A percentile compares a stretch with the other conserved stretches of the same genome.
phyloP scores from a whole-genome alignment of 2,888 invertebrate genomes.

The Drepana falcataria region DNA sequence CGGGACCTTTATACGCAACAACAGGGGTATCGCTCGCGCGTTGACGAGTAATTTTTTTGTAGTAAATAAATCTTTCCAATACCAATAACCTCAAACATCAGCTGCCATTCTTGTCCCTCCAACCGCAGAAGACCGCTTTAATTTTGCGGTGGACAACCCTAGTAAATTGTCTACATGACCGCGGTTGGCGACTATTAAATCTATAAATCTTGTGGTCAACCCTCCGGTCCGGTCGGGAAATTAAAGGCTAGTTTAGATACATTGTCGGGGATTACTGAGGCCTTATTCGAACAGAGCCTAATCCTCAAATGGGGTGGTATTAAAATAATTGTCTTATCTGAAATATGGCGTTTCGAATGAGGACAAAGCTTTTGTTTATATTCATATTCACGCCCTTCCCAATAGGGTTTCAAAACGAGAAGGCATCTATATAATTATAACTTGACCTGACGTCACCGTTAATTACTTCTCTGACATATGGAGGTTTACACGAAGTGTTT shows the following conservation, averaged over 20 bases:
- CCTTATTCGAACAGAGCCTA: neutral
- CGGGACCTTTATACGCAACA: too few species aligned
- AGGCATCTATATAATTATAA: too few species aligned
- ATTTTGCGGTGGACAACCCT: slow-evolving; percentile 39
- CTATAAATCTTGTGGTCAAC: slow-evolving; percentile 54
- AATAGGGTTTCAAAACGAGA: too few species aligned
- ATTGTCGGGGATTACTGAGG: slow-evolving; percentile 13
- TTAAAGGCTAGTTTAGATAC: slow-evolving; percentile 36
- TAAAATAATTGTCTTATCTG: slow-evolving; percentile 1
- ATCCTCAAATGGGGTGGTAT: slow-evolving; percentile 1
- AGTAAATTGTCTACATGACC: slow-evolving; percentile 50
- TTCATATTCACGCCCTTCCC: too few species aligned
- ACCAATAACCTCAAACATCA: too few species aligned
- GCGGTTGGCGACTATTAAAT: slow-evolving; percentile 59
- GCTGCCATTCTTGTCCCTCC: too few species aligned
- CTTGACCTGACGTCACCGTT: too few species aligned
- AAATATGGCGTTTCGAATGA: neutral
- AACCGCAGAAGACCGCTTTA: slow-evolving; percentile 32
- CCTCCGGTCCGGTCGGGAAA: slow-evolving; percentile 29
- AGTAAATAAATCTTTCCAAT: too few species aligned
- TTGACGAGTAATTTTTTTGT: too few species aligned
- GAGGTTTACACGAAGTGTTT: too few species aligned
- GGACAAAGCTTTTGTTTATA: neutral
- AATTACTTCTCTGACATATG: too few species aligned
- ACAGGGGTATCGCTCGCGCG: too few species aligned